phyloP scores from a whole-genome alignment of 2,113 vertebrate species.

The Zootoca vivipara region DNA sequence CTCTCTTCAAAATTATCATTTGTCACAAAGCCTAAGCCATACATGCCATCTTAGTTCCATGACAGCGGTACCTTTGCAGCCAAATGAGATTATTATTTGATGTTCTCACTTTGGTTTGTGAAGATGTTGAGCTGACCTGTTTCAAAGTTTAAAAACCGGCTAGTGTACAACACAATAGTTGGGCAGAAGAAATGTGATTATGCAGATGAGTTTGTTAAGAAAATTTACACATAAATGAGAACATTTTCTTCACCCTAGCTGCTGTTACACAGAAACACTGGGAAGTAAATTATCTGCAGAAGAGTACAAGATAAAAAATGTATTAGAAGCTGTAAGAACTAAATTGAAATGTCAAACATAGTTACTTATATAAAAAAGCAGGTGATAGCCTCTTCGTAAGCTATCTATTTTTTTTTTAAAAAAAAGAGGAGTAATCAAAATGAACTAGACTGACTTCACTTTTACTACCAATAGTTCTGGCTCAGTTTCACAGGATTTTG shows the following conservation, averaged over 20 bases:
- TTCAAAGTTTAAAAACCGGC: constrained; percentile 53
- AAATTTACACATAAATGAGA: constrained; percentile 82
- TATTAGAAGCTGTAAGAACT: constrained; percentile 77
- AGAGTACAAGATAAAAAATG: constrained; percentile 78
- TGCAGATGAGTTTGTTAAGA: constrained; percentile 74
- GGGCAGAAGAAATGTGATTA: constrained; percentile 67
- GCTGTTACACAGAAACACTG: constrained; percentile 74
- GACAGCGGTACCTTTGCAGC: background rate
- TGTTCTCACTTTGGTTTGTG: background rate
- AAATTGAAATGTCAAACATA: constrained; percentile 82
- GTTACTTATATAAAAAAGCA: constrained; percentile 72
- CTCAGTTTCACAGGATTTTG: constrained; percentile 29
- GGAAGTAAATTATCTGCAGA: constrained; percentile 77
- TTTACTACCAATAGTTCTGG: constrained; percentile 27
- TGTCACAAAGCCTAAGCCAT: background rate
- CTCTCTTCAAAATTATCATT: background rate
- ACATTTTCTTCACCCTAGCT: constrained; percentile 70
- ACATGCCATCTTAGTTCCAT: background rate
- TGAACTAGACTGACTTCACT: constrained; percentile 57
- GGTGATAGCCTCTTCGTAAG: constrained; percentile 55
- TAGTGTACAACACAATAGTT: constrained; percentile 57
- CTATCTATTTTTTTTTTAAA: constrained; percentile 40
- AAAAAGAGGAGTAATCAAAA: constrained; percentile 62
- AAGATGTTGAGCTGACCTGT: constrained; percentile 25
- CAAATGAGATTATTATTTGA: background rate